Evolutionary conservation across 1,140 invertebrate species (phyloP), one percentile per base, ranked within the genome.

Genomic region (Phocides pigmalion): DNA sequence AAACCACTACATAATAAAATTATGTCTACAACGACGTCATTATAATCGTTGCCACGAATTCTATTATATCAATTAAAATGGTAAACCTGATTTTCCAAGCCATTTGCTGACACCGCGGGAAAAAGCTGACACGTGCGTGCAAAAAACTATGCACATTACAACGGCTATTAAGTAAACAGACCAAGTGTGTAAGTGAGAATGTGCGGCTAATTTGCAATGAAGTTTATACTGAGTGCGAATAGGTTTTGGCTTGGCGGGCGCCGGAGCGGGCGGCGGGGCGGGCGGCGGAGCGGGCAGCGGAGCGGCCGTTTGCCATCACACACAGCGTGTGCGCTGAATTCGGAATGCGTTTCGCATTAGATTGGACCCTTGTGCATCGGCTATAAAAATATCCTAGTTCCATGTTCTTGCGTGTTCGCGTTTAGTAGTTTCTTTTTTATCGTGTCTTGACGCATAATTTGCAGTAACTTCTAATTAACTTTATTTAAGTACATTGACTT

Each of bases 11-110:
- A 35, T 49, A 61, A 61, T 49, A 49, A 61, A 37, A 61, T 47
- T 61, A 49, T 61, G 28, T 19, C 32, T n/a, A n/a, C 14, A 49
- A 61, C 56, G 46, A 37, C 56, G 44, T 61, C 56, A 61, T 61
- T 61, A 61, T 61, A 61, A 61, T 49, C 42, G 56, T 61, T 16
- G 56, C 44, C 28, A 37, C 56, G 44, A 61, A 61, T 61, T 61
- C 56, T 61, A 61, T 61, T 61, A 49, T 61, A 44, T 61, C 56
- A 61, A 61, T 61, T 61, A 61, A 59, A 59, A 61, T 61, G 56
- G 56, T 61, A 49, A 61, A 61, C 56, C 44, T 61, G 63, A 80
- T 82, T 82, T 82, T 82, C 77, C 75, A 53, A 68, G 62, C 69
- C 70, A 78, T 78, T 81, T 75, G 72, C 56, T 68, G 22, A 35